Percentiles rank a stretch among this genome's conserved stretches.
Evolutionary conservation across 2,888 invertebrate species (phyloP).

Genomic region (Argyresthia goedartella): DNA sequence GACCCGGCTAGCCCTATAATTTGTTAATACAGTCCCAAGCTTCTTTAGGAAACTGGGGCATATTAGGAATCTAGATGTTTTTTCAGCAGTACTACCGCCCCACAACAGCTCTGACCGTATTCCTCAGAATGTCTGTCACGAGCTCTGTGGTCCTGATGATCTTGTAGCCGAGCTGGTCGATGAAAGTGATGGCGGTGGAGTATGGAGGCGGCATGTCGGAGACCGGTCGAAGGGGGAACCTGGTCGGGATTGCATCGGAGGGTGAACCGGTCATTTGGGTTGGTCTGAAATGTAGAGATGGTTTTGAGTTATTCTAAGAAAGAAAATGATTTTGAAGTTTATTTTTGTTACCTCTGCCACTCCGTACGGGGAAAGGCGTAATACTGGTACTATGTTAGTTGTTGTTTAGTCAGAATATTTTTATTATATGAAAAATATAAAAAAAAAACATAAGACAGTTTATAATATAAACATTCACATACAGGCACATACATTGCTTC

Average conservation of each 20-base stretch:
- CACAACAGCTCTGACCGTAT: conserved; percentile 58
- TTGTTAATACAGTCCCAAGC: no score
- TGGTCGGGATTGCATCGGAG: conserved; percentile 36
- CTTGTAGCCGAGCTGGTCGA: conserved; percentile 61
- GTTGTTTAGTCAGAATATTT: no score
- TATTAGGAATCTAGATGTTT: no score
- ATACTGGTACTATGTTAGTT: no score
- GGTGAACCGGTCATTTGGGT: conserved; percentile 31
- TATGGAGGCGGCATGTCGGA: conserved; percentile 31
- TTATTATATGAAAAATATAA: no score
- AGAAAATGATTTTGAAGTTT: background rate
- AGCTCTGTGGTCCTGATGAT: conserved; percentile 61
- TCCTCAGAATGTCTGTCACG: conserved; percentile 51
- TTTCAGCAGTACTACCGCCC: conserved; percentile 25
- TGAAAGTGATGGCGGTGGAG: conserved; percentile 55
- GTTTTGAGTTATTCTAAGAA: background rate
- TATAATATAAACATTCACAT: no score
- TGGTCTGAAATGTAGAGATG: conserved; percentile 31
- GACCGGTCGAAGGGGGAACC: conserved; percentile 39
- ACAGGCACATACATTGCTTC: no score
- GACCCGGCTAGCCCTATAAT: no score
- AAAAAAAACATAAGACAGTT: no score
- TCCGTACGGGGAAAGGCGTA: no score
- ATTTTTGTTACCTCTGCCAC: background rate
- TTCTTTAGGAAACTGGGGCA: no score